These are phyloP conservation scores for Psix sp. DNA, from an alignment of 1,140 invertebrate genomes.

Conservation along the genomic window DNA sequence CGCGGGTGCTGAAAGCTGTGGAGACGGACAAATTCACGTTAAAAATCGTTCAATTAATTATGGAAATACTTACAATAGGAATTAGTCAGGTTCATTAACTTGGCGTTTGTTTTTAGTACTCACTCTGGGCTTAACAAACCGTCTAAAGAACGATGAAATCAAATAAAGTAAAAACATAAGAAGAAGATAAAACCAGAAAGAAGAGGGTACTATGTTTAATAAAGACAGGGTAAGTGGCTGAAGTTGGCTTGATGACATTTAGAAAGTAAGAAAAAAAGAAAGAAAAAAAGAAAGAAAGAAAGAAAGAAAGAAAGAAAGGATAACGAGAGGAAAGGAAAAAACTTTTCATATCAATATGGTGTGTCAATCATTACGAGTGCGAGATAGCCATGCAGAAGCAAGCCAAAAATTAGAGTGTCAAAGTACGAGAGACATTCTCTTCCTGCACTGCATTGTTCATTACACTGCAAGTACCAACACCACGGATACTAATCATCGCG, in stretches of 20 bases:
- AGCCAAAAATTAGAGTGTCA: conserved; percentile 38
- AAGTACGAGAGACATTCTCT: conserved; percentile 30
- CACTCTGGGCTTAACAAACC: conserved; percentile 38
- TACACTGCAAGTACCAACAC: conserved; percentile 54
- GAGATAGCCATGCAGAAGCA: conserved; percentile 46
- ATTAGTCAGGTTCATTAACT: conserved; percentile 45
- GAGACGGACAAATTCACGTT: conserved; percentile 41
- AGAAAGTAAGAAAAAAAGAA: not conserved
- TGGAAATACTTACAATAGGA: conserved; percentile 43
- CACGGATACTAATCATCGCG: conserved; percentile 39
- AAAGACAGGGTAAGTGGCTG: too few relatives aligned
- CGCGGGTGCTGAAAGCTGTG: conserved; percentile 30
- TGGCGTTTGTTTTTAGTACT: conserved; percentile 43
- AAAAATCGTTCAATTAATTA: conserved; percentile 36
- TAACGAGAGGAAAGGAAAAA: conserved; percentile 11
- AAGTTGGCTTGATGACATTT: too few relatives aligned
- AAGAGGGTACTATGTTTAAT: too few relatives aligned
- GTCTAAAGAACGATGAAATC: conserved; percentile 33
- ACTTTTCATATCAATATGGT: conserved; percentile 38
- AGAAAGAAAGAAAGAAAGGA: not conserved
- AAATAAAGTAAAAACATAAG: conserved; percentile 27
- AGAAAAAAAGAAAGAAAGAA: not conserved
- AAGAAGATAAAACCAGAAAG: not conserved
- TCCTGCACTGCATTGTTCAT: conserved; percentile 39
- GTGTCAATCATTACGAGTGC: conserved; percentile 53